These are phyloP conservation scores for Eudasyphora cyanicolor DNA, from an alignment of 2,888 invertebrate genomes.

Conservation along the genomic window DNA sequence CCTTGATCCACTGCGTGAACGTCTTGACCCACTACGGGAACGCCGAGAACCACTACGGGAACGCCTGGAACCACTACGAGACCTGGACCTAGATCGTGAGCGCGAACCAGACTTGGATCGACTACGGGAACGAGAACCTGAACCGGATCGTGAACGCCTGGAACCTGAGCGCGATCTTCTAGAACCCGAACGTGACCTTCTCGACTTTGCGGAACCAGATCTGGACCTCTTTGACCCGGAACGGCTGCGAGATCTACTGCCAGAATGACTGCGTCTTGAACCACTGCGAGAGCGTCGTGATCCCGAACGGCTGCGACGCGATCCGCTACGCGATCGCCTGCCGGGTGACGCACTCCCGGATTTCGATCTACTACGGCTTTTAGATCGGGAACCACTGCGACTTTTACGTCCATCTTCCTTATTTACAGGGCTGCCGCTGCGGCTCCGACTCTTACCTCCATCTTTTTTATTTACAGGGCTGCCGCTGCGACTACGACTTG, in stretches of 20 bases:
- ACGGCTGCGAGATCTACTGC: conserved; percentile 62
- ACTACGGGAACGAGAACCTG: conserved; percentile 72
- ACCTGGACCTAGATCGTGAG: conserved; percentile 66
- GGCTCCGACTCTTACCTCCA: conserved; percentile 49
- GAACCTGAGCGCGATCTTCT: conserved; percentile 69
- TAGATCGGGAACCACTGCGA: conserved; percentile 69
- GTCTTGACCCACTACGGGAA: conserved; percentile 66
- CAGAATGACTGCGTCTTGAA: conserved; percentile 71
- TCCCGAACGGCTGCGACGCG: conserved; percentile 68
- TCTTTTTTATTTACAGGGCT: neutral
- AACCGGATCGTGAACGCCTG: conserved; percentile 71
- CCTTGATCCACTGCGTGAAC: conserved; percentile 66
- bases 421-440: conserved; percentile 60
- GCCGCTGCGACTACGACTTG: conserved; percentile 64
- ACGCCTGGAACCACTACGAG: conserved; percentile 62
- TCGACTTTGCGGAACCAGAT: conserved; percentile 67
- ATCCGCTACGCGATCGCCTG: conserved; percentile 66
- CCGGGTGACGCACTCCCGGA: conserved; percentile 66
- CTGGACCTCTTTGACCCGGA: conserved; percentile 70
- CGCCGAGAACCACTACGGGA: conserved; percentile 66
- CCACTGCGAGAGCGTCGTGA: conserved; percentile 66
- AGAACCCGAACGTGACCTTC: conserved; percentile 64
- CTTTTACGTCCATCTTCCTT: conserved; percentile 52
- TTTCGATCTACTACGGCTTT: conserved; percentile 68
- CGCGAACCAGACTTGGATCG: conserved; percentile 64